These are phyloP conservation scores for Octopus sinensis DNA, from an alignment of 1,140 invertebrate genomes.

Conservation along the genomic window DNA sequence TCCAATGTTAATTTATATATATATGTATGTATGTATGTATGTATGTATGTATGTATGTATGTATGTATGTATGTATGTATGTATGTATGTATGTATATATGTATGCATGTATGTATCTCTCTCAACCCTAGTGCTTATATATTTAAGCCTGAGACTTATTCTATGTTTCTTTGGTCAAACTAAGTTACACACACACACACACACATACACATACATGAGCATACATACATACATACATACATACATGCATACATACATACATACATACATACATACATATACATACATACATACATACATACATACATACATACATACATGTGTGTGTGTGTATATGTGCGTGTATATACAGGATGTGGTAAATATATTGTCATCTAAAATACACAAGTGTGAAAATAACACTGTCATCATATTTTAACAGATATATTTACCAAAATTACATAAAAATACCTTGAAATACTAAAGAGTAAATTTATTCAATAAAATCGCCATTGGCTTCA, in stretches of 20 bases:
- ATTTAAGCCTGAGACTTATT: no score
- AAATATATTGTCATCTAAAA: no score
- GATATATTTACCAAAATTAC: no score
- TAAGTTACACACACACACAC: no score
- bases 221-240: slow-evolving; percentile 14
- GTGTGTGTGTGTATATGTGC: slow-evolving; percentile 13
- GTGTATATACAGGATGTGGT: slow-evolving; percentile 27
- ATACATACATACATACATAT: slow-evolving; percentile 23
- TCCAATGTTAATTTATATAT: not conserved
- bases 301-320: slow-evolving; percentile 25
- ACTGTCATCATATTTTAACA: no score
- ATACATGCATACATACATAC: slow-evolving; percentile 20
- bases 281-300: slow-evolving; percentile 26
- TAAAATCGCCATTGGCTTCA: no score
- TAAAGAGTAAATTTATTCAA: no score
- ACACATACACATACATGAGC: not conserved
- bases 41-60: not conserved
- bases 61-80: not conserved
- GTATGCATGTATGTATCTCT: not conserved
- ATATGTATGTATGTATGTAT: not conserved
- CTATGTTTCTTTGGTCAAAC: no score
- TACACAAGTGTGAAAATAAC: no score
- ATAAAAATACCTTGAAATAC: no score
- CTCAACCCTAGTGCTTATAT: no score
- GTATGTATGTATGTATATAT: not conserved